Evolutionary conservation across 2,797 vertebrate species (phyloP).

Genomic region (Microchirus variegatus): DNA sequence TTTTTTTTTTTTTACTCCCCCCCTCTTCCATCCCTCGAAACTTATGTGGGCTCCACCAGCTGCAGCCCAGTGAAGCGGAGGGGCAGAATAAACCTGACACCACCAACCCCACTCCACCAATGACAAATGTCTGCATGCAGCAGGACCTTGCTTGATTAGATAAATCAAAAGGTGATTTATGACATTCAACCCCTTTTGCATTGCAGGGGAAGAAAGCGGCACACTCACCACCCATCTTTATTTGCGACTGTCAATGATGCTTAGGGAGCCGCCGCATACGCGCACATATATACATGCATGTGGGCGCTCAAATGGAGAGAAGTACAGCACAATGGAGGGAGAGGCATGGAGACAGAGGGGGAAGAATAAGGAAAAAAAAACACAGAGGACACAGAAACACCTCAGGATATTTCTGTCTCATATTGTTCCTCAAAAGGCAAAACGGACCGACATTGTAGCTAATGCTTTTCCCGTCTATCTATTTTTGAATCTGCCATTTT

Average conservation of each 20-base stretch:
- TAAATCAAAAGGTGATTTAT: constrained; percentile 90
- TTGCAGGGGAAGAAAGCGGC: constrained; percentile 73
- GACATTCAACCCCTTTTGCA: constrained; percentile 83
- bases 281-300: constrained; percentile 47
- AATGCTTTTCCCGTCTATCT: constrained; percentile 47
- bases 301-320: constrained; percentile 44
- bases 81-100: constrained; percentile 81
- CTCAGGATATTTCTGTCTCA: constrained; percentile 60
- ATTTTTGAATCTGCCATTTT: constrained; percentile 63
- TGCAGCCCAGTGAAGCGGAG: constrained; percentile 74
- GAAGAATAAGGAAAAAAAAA: constrained; percentile 13
- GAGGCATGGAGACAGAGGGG: constrained; percentile 16
- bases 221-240: constrained; percentile 85
- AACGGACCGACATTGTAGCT: constrained; percentile 31
- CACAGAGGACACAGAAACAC: constrained; percentile 42
- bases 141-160: constrained; percentile 87
- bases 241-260: constrained; percentile 84
- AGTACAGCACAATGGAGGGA: constrained; percentile 35
- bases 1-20: constrained; percentile 36
- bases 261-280: constrained; percentile 60
- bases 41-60: constrained; percentile 66
- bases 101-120: constrained; percentile 53
- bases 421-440: constrained; percentile 64
- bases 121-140: constrained; percentile 86
- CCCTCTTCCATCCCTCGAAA: constrained; percentile 55